These are phyloP conservation scores for Dolomedes plantarius DNA, from an alignment of 2,888 invertebrate genomes.

Conservation along the genomic window DNA sequence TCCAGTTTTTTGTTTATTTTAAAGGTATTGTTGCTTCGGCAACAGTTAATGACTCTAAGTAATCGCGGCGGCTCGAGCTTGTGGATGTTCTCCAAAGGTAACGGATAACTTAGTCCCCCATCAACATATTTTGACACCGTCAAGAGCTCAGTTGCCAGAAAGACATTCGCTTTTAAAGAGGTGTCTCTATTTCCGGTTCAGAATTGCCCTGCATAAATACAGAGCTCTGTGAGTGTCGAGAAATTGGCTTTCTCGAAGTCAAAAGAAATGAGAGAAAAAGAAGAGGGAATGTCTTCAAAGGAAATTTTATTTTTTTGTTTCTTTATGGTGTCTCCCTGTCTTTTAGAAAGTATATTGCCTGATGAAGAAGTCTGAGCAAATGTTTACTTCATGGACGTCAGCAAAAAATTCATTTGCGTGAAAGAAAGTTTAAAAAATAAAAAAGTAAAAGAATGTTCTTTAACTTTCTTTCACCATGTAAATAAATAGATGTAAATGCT, in stretches of 20 bases:
- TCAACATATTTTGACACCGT: slow-evolving; percentile 63
- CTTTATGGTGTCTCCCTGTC: too few species aligned
- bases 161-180: slow-evolving; percentile 41
- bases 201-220: slow-evolving; percentile 49
- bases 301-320: too few species aligned
- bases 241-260: too few species aligned
- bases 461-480: too few species aligned
- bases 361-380: too few species aligned
- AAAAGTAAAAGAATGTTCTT: neutral
- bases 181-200: slow-evolving; percentile 52
- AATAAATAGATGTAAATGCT: too few species aligned
- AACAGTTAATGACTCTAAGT: slow-evolving; percentile 47
- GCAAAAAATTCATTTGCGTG: neutral
- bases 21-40: slow-evolving; percentile 37
- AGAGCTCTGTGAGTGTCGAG: slow-evolving; percentile 2
- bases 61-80: slow-evolving; percentile 43
- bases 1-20: slow-evolving; percentile 56
- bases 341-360: too few species aligned
- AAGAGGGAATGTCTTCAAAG: too few species aligned
- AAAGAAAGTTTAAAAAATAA: neutral
- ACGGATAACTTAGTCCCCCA: slow-evolving; percentile 52
- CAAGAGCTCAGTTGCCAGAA: slow-evolving; percentile 21
- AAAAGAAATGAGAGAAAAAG: too few species aligned
- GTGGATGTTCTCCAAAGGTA: slow-evolving; percentile 58
- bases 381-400: too few species aligned